Base-by-base conservation (phyloP, 2,797 vertebrate genomes). In the Sebastes cheni region DNA sequence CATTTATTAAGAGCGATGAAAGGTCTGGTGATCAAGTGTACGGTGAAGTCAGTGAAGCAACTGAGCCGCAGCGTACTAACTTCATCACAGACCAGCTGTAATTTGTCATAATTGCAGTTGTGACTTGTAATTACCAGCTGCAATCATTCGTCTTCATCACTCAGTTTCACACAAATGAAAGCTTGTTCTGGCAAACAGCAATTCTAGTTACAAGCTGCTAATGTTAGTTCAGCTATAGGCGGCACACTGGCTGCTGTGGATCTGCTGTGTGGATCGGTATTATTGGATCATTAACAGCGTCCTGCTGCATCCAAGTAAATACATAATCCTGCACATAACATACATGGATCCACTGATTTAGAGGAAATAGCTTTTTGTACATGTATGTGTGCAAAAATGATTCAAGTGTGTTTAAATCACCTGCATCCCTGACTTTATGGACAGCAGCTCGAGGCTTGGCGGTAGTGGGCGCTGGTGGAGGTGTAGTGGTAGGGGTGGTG, bases 341-440 rank as follows among this genome's bases (percentile, higher is more conserved):
- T 75, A 81, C 81, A 82, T 32, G 46, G 83, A 86, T 89, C 87
- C 79, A 84, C 50, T 34, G 22, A 67, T 58, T 79, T 39, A 30
- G 39, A 30, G 6, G 60, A 52, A 36, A 62, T 42, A 14, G 18
- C 27, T 71, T 39, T 78, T 61, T 55, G 39, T 75, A 27, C 58
- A 39, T 74, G 34, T 68, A 66, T 78, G 67, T 75, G 34, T 73
- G 67, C 8, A 75, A 52, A 68, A 61, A 16, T 7, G 5, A n/a
- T 42, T 50, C 6, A 61, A 56, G 25, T 13, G 29, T 70, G 61
- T 77, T 77, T 52, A 29, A 94, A 92, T 96, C 90, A 99, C 98
- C 98, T 92, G 81, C 94, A 16, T 97, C 97, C 82, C 93, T 91
- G 94, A 95, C 89, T 92, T 96, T 96, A 8, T 97, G 95, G 36